Evolutionary conservation across 2,113 vertebrate genomes (phyloP).

Genomic region (Notothenia coriiceps): DNA sequence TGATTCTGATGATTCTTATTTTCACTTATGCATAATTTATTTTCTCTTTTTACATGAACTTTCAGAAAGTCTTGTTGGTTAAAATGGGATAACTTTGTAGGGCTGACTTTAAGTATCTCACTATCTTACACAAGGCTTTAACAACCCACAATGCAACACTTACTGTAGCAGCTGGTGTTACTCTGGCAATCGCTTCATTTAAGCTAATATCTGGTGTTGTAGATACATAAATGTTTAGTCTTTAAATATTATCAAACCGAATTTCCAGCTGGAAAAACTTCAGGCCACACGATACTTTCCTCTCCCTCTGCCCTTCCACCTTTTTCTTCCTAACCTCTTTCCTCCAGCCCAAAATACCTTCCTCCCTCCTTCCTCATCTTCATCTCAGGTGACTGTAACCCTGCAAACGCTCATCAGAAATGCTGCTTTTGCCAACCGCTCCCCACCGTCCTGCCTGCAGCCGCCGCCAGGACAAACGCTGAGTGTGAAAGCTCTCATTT

Average conservation of each 20-base stretch:
- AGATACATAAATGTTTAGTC: neutral
- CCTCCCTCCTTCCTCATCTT: slow-evolving; percentile 12
- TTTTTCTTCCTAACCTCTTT: slow-evolving; percentile 1
- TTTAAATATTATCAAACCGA: neutral
- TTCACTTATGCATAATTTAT: neutral
- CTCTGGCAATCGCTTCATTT: neutral
- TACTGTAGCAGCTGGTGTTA: neutral
- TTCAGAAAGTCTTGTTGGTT: neutral
- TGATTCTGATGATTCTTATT: neutral
- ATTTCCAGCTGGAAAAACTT: neutral
- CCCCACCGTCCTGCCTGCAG: slow-evolving; percentile 63
- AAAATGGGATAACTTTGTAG: neutral
- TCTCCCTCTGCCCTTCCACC: neutral
- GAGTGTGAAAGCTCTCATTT: slow-evolving; percentile 88
- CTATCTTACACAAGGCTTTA: too few relatives aligned
- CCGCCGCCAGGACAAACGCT: slow-evolving; percentile 88
- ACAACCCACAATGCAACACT: neutral
- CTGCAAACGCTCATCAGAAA: slow-evolving; percentile 82
- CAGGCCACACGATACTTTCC: neutral
- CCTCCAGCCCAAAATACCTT: neutral
- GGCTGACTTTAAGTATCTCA: neutral
- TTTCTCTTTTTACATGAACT: neutral
- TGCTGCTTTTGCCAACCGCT: slow-evolving; percentile 76
- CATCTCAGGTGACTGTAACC: slow-evolving; percentile 48
- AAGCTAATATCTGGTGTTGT: neutral